A percentile compares a stretch with the other conserved stretches of the same genome.
These are phyloP conservation scores for Drosophila athabasca DNA, from an alignment of 1,140 invertebrate species.

Conservation along the genomic window DNA sequence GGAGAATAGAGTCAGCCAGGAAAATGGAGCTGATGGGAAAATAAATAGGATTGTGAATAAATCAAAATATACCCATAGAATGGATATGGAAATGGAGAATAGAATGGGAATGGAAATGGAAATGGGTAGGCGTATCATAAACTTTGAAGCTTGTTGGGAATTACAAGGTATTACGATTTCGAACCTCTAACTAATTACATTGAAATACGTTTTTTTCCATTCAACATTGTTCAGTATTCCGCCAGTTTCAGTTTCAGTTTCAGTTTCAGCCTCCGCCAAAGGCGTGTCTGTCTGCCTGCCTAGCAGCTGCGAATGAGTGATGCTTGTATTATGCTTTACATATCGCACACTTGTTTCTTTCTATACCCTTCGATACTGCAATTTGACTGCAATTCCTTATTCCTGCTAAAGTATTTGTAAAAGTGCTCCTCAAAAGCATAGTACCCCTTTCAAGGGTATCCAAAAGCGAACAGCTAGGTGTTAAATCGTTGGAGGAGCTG, in stretches of 20 bases:
- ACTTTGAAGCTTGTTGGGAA: slow-evolving; percentile 8
- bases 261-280: too few relatives aligned
- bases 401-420: too few relatives aligned
- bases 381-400: too few relatives aligned
- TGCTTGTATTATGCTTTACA: slow-evolving; percentile 13
- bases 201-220: slow-evolving; percentile 2
- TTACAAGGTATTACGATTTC: background rate
- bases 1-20: background rate
- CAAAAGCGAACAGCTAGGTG: slow-evolving; percentile 57
- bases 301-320: slow-evolving; percentile 63
- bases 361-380: too few relatives aligned
- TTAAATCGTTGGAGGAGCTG: slow-evolving; percentile 64
- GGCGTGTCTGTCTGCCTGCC: slow-evolving; percentile 20
- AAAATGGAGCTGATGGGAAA: slow-evolving; percentile 1
- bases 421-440: too few relatives aligned
- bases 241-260: too few relatives aligned
- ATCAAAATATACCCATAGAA: slow-evolving; percentile 17
- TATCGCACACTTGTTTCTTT: slow-evolving; percentile 2
- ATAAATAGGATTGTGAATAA: slow-evolving; percentile 20
- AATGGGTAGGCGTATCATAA: too few relatives aligned
- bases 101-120: too few relatives aligned
- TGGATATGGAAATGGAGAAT: background rate
- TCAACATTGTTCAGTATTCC: background rate
- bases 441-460: too few relatives aligned
- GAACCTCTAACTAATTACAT: slow-evolving; percentile 25